Percentiles rank a stretch among this genome's conserved stretches.
Evolutionary conservation across 2,113 vertebrate species (phyloP).

Genomic region (Amphilophus citrinellus): DNA sequence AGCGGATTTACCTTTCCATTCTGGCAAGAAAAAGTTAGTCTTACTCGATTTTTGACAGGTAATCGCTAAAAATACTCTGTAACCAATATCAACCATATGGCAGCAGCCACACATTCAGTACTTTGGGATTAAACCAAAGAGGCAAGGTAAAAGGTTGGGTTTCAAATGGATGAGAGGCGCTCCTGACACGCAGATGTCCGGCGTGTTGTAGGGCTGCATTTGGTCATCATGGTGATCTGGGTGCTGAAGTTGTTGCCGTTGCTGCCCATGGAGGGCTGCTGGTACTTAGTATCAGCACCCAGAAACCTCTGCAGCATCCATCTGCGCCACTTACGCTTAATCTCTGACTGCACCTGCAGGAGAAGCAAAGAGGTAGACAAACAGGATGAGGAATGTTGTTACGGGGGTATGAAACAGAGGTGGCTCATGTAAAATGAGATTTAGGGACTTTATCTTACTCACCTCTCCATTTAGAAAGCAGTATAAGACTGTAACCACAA

Average conservation of each 20-base stretch:
- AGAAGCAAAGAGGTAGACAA: slow-evolving; percentile 18
- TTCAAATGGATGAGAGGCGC: slow-evolving; percentile 86
- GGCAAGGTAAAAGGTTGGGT: neutral
- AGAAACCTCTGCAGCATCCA: slow-evolving; percentile 92
- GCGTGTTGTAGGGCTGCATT: slow-evolving; percentile 87
- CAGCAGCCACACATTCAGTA: slow-evolving; percentile 14
- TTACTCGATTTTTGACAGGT: slow-evolving; percentile 5
- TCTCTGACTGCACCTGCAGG: slow-evolving; percentile 92
- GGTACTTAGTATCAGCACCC: slow-evolving; percentile 87
- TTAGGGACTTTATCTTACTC: slow-evolving; percentile 65
- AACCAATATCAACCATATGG: neutral
- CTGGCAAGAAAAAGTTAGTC: slow-evolving; percentile 5
- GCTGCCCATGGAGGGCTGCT: slow-evolving; percentile 90
- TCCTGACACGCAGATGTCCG: slow-evolving; percentile 88
- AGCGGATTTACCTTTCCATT: neutral
- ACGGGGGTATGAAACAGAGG: neutral
- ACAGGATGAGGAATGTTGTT: slow-evolving; percentile 30
- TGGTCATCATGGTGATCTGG: slow-evolving; percentile 94
- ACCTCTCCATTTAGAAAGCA: slow-evolving; percentile 99
- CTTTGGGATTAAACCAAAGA: slow-evolving; percentile 4
- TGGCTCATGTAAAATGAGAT: neutral
- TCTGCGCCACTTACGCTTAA: slow-evolving; percentile 95
- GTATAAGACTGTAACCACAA: slow-evolving; percentile 95
- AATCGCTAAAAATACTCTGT: neutral
- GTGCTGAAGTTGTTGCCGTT: slow-evolving; percentile 94